phyloP scores from a whole-genome alignment of 2,113 vertebrate species.

The Mesitornis unicolor region DNA sequence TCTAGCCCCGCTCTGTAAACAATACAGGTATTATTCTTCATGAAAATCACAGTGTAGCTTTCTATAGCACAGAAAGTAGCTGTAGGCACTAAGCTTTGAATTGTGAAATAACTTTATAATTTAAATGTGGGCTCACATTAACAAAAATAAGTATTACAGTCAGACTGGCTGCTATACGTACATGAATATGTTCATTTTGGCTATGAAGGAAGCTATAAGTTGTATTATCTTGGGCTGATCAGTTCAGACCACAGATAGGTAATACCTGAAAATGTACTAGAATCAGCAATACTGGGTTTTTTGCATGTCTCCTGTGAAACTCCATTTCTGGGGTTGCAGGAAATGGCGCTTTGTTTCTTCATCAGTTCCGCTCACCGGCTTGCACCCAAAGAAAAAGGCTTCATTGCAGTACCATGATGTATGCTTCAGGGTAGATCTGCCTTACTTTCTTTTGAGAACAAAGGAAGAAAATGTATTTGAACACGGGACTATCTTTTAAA shows the following conservation, averaged over 20 bases:
- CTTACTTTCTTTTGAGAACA: background rate
- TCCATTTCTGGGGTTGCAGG: background rate
- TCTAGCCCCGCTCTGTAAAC: slow-evolving; percentile 9
- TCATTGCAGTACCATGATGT: background rate
- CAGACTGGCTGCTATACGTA: background rate
- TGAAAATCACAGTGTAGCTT: slow-evolving; percentile 32
- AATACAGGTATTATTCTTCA: slow-evolving; percentile 25
- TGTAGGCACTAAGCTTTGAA: slow-evolving; percentile 39
- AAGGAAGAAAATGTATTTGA: background rate
- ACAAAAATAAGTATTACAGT: background rate
- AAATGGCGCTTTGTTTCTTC: background rate
- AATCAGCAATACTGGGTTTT: background rate
- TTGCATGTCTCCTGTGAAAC: background rate
- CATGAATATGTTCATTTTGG: background rate
- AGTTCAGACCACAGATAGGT: background rate
- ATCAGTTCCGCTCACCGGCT: background rate
- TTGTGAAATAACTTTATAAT: slow-evolving; percentile 49
- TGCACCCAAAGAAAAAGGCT: background rate
- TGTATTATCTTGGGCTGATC: background rate
- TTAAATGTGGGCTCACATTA: background rate
- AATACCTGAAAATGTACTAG: background rate
- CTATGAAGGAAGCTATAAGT: background rate
- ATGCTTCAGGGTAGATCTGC: background rate
- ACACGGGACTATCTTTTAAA: background rate
- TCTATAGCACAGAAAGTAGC: background rate